phyloP scores from a whole-genome alignment of 2,797 vertebrate species.

The Dromococcyx pavoninus region DNA sequence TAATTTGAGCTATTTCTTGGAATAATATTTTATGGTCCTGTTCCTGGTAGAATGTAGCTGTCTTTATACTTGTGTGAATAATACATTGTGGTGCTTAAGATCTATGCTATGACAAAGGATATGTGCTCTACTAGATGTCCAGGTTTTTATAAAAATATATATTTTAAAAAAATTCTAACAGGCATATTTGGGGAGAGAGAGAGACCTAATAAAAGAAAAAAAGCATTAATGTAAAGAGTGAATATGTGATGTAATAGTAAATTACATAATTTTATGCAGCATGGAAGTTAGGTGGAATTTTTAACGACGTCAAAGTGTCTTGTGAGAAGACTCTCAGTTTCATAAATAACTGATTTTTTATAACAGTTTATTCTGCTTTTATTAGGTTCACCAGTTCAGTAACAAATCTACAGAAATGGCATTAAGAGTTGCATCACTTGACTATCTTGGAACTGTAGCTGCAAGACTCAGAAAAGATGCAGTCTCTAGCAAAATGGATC shows the following conservation, averaged over 20 bases:
- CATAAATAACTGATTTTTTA: no score
- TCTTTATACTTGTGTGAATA: background rate
- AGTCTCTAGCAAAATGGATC: constrained; percentile 94
- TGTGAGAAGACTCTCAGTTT: no score
- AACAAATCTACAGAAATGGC: constrained; percentile 99
- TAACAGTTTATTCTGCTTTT: background rate
- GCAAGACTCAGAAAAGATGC: constrained; percentile 93
- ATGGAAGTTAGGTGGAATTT: no score
- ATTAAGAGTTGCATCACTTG: constrained; percentile 94
- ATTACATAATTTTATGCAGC: no score
- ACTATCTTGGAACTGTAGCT: constrained; percentile 97
- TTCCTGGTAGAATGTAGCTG: background rate
- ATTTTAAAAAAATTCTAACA: no score
- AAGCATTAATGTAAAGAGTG: no score
- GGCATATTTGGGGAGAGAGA: no score
- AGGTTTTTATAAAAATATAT: background rate
- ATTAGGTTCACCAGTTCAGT: constrained; percentile 97
- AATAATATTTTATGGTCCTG: background rate
- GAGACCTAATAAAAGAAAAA: no score
- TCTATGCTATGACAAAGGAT: background rate
- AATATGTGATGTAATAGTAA: no score
- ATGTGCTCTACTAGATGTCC: background rate
- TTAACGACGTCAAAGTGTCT: no score
- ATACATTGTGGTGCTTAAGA: background rate
- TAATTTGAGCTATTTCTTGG: background rate